Conservation (phyloP, 2,797 vertebrate genomes). For the Gallinago stenura region DNA sequence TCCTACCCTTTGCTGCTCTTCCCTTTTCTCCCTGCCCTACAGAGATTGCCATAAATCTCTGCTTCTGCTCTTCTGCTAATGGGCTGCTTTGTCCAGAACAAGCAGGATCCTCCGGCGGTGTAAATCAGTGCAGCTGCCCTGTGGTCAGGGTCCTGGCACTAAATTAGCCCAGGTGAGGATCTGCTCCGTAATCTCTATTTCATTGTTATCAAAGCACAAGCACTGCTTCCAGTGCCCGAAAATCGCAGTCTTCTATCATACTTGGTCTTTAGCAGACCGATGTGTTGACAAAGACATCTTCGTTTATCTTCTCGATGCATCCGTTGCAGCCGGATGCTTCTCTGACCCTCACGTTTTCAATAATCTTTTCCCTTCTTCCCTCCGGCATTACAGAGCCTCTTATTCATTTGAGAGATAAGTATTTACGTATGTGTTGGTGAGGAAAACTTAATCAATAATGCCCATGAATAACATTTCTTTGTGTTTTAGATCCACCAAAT, state of each 20-base stretch:
- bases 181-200: background rate
- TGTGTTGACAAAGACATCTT: slow-evolving; percentile 41
- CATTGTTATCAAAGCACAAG: slow-evolving; percentile 27
- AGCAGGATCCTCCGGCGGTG: background rate
- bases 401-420: slow-evolving; percentile 49
- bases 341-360: slow-evolving; percentile 61
- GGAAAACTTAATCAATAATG: slow-evolving; percentile 59
- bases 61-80: background rate
- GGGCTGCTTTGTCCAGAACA: background rate
- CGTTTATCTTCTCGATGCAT: slow-evolving; percentile 49
- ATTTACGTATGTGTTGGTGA: slow-evolving; percentile 28
- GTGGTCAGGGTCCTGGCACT: background rate
- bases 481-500: background rate
- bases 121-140: background rate
- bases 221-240: background rate
- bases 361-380: slow-evolving; percentile 59
- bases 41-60: background rate
- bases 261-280: slow-evolving; percentile 17
- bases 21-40: background rate
- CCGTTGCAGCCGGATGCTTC: slow-evolving; percentile 45
- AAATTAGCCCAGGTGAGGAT: background rate
- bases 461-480: slow-evolving; percentile 37
- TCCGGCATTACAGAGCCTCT: slow-evolving; percentile 7
- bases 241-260: background rate
- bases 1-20: background rate